Percentiles rank a stretch among this genome's conserved stretches.
Conservation (phyloP, 1,140 invertebrate genomes). For the Maconellicoccus hirsutus region DNA sequence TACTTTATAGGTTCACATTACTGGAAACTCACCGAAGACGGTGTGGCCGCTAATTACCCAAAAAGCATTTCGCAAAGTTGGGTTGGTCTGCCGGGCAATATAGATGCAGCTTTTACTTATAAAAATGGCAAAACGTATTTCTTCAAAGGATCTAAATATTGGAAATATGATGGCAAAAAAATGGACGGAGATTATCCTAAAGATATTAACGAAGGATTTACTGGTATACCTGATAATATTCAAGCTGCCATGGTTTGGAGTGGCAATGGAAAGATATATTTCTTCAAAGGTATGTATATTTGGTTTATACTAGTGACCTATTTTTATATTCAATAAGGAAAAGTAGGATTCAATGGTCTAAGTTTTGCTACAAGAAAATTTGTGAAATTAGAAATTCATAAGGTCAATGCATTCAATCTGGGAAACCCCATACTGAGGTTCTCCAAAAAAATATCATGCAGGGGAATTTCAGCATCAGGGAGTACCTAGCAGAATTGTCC, state of each 20-base stretch:
- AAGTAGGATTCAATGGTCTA: too few species aligned
- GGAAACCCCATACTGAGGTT: too few species aligned
- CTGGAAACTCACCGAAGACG: constrained; percentile 67
- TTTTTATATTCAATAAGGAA: too few species aligned
- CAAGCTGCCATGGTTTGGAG: constrained; percentile 90
- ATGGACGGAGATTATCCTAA: constrained; percentile 83
- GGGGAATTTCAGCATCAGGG: too few species aligned
- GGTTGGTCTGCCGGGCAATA: constrained; percentile 69
- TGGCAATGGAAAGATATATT: constrained; percentile 93
- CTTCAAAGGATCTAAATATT: too few species aligned
- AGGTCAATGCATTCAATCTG: too few species aligned
- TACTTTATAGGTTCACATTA: constrained; percentile 68
- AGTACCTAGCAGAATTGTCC: too few species aligned
- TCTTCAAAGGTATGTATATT: constrained; percentile 64
- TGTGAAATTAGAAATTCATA: too few species aligned
- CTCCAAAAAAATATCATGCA: too few species aligned
- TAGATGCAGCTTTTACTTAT: constrained; percentile 82
- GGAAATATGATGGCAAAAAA: constrained; percentile 73
- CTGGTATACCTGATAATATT: constrained; percentile 80
- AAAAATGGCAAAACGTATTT: too few species aligned
- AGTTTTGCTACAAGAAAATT: too few species aligned
- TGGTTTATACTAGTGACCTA: too few species aligned
- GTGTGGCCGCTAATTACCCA: constrained; percentile 70
- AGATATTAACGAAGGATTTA: constrained; percentile 77
- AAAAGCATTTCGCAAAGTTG: constrained; percentile 62